Evolutionary conservation across 1,140 invertebrate genomes (phyloP), one percentile per base, ranked within the genome.

Genomic region (Theocolax elegans): DNA sequence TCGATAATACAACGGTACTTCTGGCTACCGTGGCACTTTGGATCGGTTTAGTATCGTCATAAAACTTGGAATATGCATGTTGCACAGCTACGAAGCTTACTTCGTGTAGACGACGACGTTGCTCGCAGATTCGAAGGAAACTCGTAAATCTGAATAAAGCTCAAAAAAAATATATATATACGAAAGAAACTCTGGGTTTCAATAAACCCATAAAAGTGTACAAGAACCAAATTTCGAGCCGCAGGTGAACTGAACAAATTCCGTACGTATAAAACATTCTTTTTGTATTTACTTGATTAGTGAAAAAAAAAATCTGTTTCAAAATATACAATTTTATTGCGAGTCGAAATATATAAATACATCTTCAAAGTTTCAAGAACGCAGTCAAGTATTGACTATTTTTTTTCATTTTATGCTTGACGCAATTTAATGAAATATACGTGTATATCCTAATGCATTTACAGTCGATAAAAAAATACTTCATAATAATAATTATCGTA

Each of bases 21-120:
- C 71, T 67, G 63, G 73, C 75, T 70, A 71, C 68, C 66, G 44
- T 54, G 46, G 68, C 73, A 75, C 70, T 79, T 77, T 72, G 76
- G 73, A 75, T 74, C 74, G 74, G 68, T 74, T 80, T 77, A 75
- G 72, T 71, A 73, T 72, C 62, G 59, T 70, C 74, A 71, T 79
- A 80, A 79, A 80, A 73, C 72, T 49, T 10, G 70, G 64, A 67
- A 74, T 73, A 73, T 69, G 72, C 66, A 69, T 66, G 72, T 68
- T 49, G 66, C 59, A 69, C 54, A 60, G 38, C 49, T 62, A 44
- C 12, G 29, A 51, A 56, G 48, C 56, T 62, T 23, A 54, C 49
- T 54, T 49, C 56, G 23, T 69, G 58, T 46, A 62, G 58, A 54
- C 59, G n/a, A 44, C 12, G 51, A 44, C 51, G 27, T 58, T 49